A percentile compares a stretch with the other conserved stretches of the same genome.
Conservation (phyloP, 1,140 invertebrate genomes). For the Aplysia californica region DNA sequence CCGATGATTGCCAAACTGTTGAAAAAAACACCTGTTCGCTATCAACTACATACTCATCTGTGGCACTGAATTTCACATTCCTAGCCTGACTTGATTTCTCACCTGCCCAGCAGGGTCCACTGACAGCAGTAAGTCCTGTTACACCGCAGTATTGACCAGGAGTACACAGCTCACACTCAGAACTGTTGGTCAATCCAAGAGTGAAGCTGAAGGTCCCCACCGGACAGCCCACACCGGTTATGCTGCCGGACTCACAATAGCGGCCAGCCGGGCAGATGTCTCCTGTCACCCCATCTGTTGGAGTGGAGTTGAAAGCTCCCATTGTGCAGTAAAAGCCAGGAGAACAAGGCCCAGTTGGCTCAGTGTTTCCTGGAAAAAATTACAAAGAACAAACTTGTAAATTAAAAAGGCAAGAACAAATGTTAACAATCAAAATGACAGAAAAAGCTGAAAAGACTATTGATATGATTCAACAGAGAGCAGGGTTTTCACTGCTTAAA, state of each 20-base stretch:
- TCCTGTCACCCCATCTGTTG: conserved; percentile 54
- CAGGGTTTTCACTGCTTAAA: no score
- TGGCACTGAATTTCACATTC: no score
- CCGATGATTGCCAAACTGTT: no score
- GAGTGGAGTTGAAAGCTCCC: conserved; percentile 53
- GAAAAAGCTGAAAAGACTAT: no score
- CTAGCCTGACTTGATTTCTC: no score
- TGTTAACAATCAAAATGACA: no score
- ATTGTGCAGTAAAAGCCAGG: conserved; percentile 57
- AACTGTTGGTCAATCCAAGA: conserved; percentile 45
- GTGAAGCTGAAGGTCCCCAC: conserved; percentile 59
- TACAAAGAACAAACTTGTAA: no score
- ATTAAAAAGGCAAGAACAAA: no score
- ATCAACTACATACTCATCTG: no score
- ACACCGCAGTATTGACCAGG: conserved; percentile 57
- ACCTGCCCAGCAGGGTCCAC: conserved; percentile 58
- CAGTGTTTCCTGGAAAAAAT: conserved; percentile 51
- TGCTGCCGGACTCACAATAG: conserved; percentile 56
- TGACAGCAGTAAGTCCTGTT: conserved; percentile 49
- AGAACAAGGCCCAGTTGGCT: conserved; percentile 49
- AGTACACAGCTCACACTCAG: conserved; percentile 53
- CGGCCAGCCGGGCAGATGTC: conserved; percentile 59
- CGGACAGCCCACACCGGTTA: conserved; percentile 53
- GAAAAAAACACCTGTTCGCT: no score
- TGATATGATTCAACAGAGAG: no score